These are phyloP conservation scores for Cheilosia vulpina DNA, from an alignment of 2,888 invertebrate genomes.

Conservation along the genomic window DNA sequence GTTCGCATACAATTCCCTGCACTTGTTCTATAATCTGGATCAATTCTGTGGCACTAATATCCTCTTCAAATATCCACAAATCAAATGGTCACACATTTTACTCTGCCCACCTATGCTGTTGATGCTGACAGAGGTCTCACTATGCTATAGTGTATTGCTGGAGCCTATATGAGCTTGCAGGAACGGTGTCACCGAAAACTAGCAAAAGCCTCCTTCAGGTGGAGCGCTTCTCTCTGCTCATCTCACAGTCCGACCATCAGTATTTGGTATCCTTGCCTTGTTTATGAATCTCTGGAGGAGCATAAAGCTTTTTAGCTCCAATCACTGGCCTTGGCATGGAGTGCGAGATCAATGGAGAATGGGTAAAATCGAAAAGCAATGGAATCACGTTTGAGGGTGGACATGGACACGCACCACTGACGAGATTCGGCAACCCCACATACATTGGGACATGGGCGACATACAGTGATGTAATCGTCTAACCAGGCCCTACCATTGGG, in stretches of 20 bases:
- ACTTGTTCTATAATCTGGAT: conserved; percentile 45
- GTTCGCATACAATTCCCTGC: conserved; percentile 32
- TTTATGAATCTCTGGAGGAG: conserved; percentile 68
- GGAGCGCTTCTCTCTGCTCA: neutral
- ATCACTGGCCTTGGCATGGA: conserved; percentile 13
- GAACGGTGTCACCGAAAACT: conserved; percentile 33
- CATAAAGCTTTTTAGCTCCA: conserved; percentile 40
- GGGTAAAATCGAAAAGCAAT: conserved; percentile 34
- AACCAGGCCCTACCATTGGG: conserved; percentile 25
- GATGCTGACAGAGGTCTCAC: conserved; percentile 27
- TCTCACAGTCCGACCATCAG: conserved; percentile 8
- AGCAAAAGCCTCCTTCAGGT: conserved; percentile 17
- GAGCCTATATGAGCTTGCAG: neutral
- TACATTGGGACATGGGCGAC: conserved; percentile 30
- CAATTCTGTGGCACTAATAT: conserved; percentile 64
- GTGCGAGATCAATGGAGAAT: conserved; percentile 30
- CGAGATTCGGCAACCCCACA: neutral
- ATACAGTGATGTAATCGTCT: conserved; percentile 52
- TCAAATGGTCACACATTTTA: conserved; percentile 60
- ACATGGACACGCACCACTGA: conserved; percentile 49
- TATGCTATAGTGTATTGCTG: neutral
- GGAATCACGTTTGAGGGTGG: conserved; percentile 16
- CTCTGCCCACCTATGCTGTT: conserved; percentile 21
- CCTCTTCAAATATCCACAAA: conserved; percentile 69
- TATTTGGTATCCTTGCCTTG: conserved; percentile 48